phyloP scores from a whole-genome alignment of 2,888 invertebrate genomes.

The Lumbricus terrestris region DNA sequence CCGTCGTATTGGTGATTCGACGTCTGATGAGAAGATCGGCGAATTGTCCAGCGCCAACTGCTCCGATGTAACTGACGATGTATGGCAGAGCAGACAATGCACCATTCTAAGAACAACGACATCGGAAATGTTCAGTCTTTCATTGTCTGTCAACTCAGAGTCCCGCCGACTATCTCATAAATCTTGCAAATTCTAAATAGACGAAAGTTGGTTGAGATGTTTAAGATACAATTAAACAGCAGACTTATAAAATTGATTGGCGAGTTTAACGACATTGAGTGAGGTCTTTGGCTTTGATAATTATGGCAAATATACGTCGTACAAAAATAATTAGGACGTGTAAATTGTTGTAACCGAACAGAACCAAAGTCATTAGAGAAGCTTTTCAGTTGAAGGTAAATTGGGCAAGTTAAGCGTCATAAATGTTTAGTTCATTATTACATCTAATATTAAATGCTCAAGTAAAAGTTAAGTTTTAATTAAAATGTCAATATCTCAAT shows the following conservation, averaged over 20 bases:
- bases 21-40: slow-evolving; percentile 29
- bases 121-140: not conserved
- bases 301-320: not conserved
- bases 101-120: slow-evolving; percentile 29
- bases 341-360: not conserved
- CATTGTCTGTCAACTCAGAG: not conserved
- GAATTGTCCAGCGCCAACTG: slow-evolving; percentile 25
- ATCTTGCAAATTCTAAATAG: not conserved
- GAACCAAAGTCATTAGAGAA: not conserved
- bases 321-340: not conserved
- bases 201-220: not conserved
- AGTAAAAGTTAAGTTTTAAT: not conserved
- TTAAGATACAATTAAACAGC: not conserved
- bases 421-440: not conserved
- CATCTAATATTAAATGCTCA: not conserved
- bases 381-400: not conserved
- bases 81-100: slow-evolving; percentile 35
- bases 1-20: slow-evolving; percentile 19
- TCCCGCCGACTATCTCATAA: not conserved
- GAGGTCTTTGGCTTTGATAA: not conserved
- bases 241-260: not conserved
- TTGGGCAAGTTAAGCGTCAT: too few relatives aligned
- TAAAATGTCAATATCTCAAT: not conserved
- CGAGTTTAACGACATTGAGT: not conserved
- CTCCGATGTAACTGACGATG: slow-evolving; percentile 27